phyloP scores from a whole-genome alignment of 1,140 invertebrate genomes.

The Tyrophagus putrescentiae region DNA sequence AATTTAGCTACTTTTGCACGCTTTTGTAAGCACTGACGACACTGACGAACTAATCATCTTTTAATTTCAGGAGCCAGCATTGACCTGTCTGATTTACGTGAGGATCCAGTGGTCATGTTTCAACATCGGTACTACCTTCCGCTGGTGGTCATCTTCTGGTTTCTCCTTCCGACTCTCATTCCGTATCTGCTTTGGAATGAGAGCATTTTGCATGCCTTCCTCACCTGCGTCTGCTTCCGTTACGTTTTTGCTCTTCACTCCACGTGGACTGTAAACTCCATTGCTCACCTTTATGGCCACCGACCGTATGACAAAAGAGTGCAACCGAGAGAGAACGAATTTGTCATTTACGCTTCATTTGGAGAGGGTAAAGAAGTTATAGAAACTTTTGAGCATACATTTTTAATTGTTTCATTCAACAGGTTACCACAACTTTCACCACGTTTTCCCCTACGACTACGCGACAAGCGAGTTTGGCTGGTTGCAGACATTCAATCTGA shows the following conservation, averaged over 20 bases:
- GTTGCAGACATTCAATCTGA: conserved; percentile 45
- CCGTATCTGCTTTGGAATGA: conserved; percentile 74
- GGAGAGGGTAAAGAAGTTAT: conserved; percentile 44
- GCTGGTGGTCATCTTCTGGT: conserved; percentile 63
- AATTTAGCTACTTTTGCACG: too few relatives aligned
- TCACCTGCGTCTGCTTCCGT: conserved; percentile 17
- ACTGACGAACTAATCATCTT: too few relatives aligned
- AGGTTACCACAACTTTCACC: conserved; percentile 57
- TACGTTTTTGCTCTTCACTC: conserved; percentile 43
- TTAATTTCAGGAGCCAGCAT: conserved; percentile 34
- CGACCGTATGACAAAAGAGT: conserved; percentile 72
- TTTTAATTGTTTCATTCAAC: background rate
- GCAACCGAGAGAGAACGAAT: conserved; percentile 53
- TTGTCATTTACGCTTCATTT: conserved; percentile 40
- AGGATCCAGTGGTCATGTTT: conserved; percentile 64
- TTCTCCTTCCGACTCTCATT: conserved; percentile 64
- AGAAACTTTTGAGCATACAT: background rate
- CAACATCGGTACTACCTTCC: conserved; percentile 69
- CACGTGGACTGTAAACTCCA: conserved; percentile 89
- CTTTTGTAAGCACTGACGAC: too few relatives aligned
- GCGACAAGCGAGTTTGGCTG: conserved; percentile 53
- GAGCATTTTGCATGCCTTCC: conserved; percentile 36
- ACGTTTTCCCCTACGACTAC: conserved; percentile 58
- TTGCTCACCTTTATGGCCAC: conserved; percentile 79
- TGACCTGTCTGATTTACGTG: conserved; percentile 67